Conservation (phyloP, 2,113 vertebrate species). For the Bambusicola thoracicus region DNA sequence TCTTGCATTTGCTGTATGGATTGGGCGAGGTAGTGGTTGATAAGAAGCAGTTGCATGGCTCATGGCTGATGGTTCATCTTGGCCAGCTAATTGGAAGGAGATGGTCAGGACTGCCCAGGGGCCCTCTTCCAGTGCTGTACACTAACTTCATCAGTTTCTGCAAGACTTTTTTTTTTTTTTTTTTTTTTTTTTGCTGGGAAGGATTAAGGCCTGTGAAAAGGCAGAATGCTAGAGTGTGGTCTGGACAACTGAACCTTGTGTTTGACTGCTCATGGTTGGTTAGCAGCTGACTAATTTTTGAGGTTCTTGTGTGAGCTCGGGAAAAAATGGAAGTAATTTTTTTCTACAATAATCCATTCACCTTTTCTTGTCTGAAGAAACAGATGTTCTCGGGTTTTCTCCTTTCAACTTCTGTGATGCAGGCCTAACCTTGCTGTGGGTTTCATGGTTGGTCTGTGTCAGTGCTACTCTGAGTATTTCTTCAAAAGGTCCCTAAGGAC, state of each 20-base stretch:
- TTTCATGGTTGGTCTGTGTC: not conserved
- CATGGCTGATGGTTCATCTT: not conserved
- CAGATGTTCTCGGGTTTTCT: not conserved
- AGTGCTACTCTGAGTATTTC: not conserved
- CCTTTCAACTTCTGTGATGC: not conserved
- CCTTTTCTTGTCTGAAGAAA: not conserved
- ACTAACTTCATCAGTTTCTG: not conserved
- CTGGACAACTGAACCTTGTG: accelerated
- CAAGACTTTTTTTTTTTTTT: too few species aligned
- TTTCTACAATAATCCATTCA: accelerated
- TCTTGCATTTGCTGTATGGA: not conserved
- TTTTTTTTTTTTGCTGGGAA: not conserved
- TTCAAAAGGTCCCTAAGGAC: not conserved
- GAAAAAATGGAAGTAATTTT: not conserved
- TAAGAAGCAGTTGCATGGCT: not conserved
- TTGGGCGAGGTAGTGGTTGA: not conserved
- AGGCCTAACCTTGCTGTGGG: not conserved
- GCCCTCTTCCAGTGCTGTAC: not conserved
- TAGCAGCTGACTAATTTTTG: not conserved
- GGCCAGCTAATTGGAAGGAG: accelerated
- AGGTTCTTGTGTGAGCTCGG: not conserved
- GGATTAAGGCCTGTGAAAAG: not conserved
- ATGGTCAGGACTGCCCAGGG: not conserved
- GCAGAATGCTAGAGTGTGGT: not conserved
- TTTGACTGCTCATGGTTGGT: not conserved